phyloP scores from a whole-genome alignment of 92 coral and sea anemone species.

The Heliopora coerulea region DNA sequence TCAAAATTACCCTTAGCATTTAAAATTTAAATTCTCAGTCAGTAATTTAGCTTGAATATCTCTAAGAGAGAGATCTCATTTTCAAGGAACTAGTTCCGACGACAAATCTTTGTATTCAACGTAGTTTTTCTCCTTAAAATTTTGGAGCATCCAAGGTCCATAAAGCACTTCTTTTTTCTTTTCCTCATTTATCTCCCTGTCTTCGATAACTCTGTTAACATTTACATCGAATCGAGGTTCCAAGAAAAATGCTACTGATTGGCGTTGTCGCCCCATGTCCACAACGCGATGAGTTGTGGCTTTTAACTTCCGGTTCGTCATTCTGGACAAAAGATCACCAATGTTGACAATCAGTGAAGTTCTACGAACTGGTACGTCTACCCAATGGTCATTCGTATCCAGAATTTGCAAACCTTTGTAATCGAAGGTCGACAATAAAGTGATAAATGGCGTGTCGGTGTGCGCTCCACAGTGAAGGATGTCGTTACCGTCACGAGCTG shows the following conservation, averaged over 20 bases:
- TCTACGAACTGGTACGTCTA: constrained; percentile 46
- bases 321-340: constrained; percentile 51
- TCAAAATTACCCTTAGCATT: no score
- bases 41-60: no score
- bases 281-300: constrained; percentile 57
- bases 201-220: constrained; percentile 31
- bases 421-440: constrained; percentile 49
- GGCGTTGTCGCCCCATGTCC: constrained; percentile 44
- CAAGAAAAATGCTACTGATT: constrained; percentile 54
- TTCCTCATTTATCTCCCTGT: not conserved
- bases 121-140: constrained; percentile 16
- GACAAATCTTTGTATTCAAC: constrained; percentile 23
- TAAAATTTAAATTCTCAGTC: no score
- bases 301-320: constrained; percentile 39
- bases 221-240: constrained; percentile 58
- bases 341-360: constrained; percentile 52
- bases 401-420: constrained; percentile 52
- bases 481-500: constrained; percentile 47
- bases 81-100: no score
- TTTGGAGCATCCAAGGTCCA: constrained; percentile 44
- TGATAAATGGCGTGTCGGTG: constrained; percentile 51
- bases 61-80: no score
- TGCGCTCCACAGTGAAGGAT: constrained; percentile 48
- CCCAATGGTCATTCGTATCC: constrained; percentile 36
- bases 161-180: constrained; percentile 18